Evolutionary conservation across 2,113 vertebrate genomes (phyloP), one percentile per base, ranked within the genome.

Genomic region (Ceuthmochares aereus): DNA sequence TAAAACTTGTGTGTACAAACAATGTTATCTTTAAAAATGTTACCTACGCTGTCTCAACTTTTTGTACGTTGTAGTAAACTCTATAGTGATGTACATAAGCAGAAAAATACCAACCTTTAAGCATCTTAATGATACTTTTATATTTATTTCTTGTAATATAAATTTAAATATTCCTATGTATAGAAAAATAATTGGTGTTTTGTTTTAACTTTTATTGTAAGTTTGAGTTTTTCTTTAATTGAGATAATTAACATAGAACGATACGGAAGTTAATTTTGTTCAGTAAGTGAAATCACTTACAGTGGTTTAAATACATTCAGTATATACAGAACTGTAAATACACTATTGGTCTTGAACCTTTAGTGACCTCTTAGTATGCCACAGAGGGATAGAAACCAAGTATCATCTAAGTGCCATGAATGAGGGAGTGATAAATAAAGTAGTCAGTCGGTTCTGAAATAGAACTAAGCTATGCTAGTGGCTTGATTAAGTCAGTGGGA

Each of bases 131-230:
- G 89, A 58, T 94, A 95, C 82, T 94, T 97, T 97, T 95, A 75
- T 98, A 98, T 98, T 98, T 98, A 98, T 98, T 98, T 98, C 97
- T 96, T 98, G 97, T 97, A 97, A 97, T 97, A 96, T 98, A 97
- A 96, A 91, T 96, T 96, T 97, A 85, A 95, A 83, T 93, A 97
- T 96, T 97, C 87, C 27, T 97, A 82, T 97, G 95, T 98, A 96
- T 96, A 98, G 96, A 95, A 78, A 96, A 51, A 87, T 76, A 92
- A 87, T 72, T 66, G 81, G 12, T 95, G 58, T 66, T 97, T 95
- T 96, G 74, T 87, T 97, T 90, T 96, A 94, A 97, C 79, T 94
- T 97, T 76, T 95, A 76, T 75, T 95, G 34, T 90, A 94, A 91
- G 69, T 92, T 96, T 91, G 36, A 43, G n/a, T 86, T 89, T 88